These are phyloP conservation scores for Chaetophractus vellerosus DNA, from an alignment of 2,797 vertebrate genomes.

Conservation along the genomic window DNA sequence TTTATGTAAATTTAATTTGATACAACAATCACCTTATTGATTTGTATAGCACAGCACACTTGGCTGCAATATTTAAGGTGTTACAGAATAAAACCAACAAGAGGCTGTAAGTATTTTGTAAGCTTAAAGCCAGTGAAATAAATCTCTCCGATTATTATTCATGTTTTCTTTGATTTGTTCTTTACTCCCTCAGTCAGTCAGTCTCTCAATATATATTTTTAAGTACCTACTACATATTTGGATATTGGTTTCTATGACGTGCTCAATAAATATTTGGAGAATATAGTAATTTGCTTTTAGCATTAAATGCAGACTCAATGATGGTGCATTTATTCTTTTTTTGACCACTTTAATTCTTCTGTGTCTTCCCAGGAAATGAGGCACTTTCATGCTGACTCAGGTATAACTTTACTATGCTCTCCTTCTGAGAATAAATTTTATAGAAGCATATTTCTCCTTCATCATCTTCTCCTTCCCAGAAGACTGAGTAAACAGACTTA, in stretches of 20 bases:
- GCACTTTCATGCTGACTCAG: conserved; percentile 32
- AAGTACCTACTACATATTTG: background rate
- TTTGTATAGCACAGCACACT: background rate
- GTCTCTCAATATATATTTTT: background rate
- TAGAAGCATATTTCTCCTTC: conserved; percentile 39
- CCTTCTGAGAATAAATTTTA: conserved; percentile 27
- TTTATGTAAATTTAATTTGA: background rate
- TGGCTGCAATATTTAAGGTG: background rate
- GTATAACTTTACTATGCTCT: background rate
- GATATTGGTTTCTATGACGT: background rate
- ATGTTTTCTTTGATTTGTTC: background rate
- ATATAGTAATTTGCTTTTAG: background rate
- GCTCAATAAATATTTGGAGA: background rate
- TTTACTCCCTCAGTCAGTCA: background rate
- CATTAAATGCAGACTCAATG: background rate
- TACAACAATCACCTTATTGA: background rate
- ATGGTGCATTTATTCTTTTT: background rate
- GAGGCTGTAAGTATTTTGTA: background rate
- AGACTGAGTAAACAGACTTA: background rate
- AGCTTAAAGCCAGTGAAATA: background rate
- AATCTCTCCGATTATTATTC: background rate
- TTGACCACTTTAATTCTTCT: background rate
- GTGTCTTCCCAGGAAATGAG: conserved; percentile 6
- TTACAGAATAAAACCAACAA: background rate
- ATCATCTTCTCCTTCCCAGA: conserved; percentile 40